Conservation (phyloP, 1,140 invertebrate species). For the Drosophila insularis region DNA sequence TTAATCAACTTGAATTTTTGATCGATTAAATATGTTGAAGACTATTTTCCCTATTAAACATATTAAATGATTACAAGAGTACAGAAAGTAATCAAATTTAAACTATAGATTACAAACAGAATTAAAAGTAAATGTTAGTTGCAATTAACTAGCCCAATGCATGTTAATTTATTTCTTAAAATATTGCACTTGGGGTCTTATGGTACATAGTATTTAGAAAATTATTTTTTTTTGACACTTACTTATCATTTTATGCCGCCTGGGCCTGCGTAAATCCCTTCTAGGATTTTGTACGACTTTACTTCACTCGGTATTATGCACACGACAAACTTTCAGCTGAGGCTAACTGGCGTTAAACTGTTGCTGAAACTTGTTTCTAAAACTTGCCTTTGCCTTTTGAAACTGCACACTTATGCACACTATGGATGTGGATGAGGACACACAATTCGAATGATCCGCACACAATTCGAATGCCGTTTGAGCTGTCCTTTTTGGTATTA, state of each 20-base stretch:
- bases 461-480: neutral
- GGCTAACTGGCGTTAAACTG: constrained; percentile 20
- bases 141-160: too few species aligned
- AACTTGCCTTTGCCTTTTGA: neutral
- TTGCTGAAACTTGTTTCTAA: constrained; percentile 18
- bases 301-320: constrained; percentile 34
- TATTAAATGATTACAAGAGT: too few species aligned
- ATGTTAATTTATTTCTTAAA: too few species aligned
- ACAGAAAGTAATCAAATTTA: too few species aligned
- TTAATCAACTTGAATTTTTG: too few species aligned
- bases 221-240: constrained; percentile 40
- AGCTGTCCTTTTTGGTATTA: constrained; percentile 7
- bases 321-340: constrained; percentile 24
- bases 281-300: constrained; percentile 52
- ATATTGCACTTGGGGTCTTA: neutral
- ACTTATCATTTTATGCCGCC: constrained; percentile 79
- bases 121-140: too few species aligned
- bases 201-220: too few species aligned
- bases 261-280: constrained; percentile 69
- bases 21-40: too few species aligned
- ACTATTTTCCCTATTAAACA: too few species aligned
- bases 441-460: constrained; percentile 22
- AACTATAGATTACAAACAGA: too few species aligned
- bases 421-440: neutral
- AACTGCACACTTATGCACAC: constrained; percentile 21